Evolutionary conservation across 2,113 vertebrate species (phyloP).

Genomic region (Oceanites oceanicus): DNA sequence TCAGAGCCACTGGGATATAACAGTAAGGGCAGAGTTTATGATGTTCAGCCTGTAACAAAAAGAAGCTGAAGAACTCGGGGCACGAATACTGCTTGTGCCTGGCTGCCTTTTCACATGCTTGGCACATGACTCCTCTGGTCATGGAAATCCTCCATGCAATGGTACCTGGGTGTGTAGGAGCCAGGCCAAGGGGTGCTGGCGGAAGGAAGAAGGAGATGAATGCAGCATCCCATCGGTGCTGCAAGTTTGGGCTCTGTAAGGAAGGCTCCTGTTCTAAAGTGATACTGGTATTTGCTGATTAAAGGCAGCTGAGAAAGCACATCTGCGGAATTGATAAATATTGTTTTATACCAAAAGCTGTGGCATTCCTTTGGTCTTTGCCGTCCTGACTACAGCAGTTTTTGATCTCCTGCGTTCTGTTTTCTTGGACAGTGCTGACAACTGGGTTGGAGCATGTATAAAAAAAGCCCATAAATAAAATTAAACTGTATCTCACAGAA

Average conservation of each 20-base stretch:
- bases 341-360: slow-evolving; percentile 30
- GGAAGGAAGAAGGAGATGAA: not conserved
- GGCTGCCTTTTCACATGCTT: not conserved
- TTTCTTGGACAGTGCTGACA: slow-evolving; percentile 30
- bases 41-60: not conserved
- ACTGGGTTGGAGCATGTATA: not conserved
- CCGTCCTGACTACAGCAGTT: not conserved
- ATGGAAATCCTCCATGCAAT: fast-evolving
- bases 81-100: not conserved
- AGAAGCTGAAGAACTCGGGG: not conserved
- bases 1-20: not conserved
- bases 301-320: slow-evolving; percentile 48
- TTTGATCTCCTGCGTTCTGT: slow-evolving; percentile 22
- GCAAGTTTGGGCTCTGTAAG: not conserved
- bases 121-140: fast-evolving
- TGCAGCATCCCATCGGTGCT: not conserved
- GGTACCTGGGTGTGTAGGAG: not conserved
- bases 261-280: not conserved
- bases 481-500: slow-evolving; percentile 17
- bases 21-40: not conserved
- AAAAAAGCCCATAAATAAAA: slow-evolving; percentile 31
- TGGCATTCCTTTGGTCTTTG: slow-evolving; percentile 30
- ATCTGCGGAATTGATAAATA: slow-evolving; percentile 38
- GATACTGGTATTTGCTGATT: not conserved
- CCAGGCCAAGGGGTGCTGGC: not conserved